Evolutionary conservation across 2,113 vertebrate genomes (phyloP), one percentile per base, ranked within the genome.

Genomic region (Neoarius graeffei): DNA sequence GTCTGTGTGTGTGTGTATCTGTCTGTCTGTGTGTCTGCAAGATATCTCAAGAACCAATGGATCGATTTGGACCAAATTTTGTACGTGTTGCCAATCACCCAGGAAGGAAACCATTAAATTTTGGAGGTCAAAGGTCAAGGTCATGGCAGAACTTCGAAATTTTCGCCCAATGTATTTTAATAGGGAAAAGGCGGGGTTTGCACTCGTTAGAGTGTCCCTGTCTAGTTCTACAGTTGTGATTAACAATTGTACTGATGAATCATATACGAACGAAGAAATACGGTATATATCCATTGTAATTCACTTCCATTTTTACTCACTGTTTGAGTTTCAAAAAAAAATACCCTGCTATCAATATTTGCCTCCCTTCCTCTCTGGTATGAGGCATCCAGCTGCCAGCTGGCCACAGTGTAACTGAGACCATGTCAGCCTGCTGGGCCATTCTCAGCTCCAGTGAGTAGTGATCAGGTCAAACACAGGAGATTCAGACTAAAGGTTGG

Each of bases 401-500:
- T 88, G 87, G 82, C 50, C 57, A 62, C 62, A 13, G n/a, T 57
- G 73, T 74, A 79, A 83, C 23, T 35, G 20, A 62, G 76, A 54
- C 56, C 66, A 81, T 73, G 77, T 86, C 42, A 86, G 71, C 62
- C 52, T 59, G 84, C 56, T 81, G 69, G 64, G 56, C 27, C n/a
- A 56, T 11, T 30, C 67, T 80, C 62, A 84, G 71, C 73, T 80
- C 60, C 73, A 59, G 19, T 80, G 73, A 80, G 50, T 64, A 79
- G 48, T 79, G 82, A 85, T 85, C 50, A 57, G 83, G 73, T 48
- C 71, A 88, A 69, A 67, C 42, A 84, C n/a, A 23, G 71, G 83
- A 27, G 35, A 79, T 80, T 71, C 62, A 9, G 71, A 80, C 87
- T 85, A 76, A 54, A 30, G 83, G 52, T 54, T 79, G 60, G 35